Evolutionary conservation across 2,888 invertebrate genomes (phyloP).

Genomic region (Noctua janthe): DNA sequence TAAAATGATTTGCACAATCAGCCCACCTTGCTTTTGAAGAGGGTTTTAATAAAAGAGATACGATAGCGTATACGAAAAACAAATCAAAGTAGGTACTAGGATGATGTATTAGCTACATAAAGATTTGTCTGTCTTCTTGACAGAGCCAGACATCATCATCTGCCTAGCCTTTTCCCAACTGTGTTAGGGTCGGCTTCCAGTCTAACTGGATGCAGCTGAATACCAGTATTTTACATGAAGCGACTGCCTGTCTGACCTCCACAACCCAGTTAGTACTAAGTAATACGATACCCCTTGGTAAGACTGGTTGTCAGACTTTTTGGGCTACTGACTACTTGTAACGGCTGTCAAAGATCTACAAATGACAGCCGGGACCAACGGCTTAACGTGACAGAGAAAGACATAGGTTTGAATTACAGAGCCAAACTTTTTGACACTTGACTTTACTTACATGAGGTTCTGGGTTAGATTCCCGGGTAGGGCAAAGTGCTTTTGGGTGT

Average conservation of each 20-base stretch:
- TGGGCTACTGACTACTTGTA: too few species aligned
- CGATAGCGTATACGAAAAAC: not conserved
- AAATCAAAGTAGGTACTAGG: not conserved
- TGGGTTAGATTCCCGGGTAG: not conserved
- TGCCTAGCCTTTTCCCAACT: too few species aligned
- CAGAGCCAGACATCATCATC: too few species aligned
- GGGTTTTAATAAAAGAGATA: slow-evolving; percentile 16
- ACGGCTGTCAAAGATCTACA: too few species aligned
- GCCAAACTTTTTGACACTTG: not conserved
- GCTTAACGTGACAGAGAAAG: not conserved
- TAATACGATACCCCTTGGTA: too few species aligned
- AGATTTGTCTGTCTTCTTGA: not conserved
- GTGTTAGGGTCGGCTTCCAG: too few species aligned
- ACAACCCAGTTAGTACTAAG: too few species aligned
- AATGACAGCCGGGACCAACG: too few species aligned
- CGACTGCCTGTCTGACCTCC: too few species aligned
- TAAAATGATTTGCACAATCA: slow-evolving; percentile 47
- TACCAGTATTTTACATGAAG: too few species aligned
- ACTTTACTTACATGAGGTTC: not conserved
- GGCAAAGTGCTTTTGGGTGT: not conserved
- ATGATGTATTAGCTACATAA: not conserved
- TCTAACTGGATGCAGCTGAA: too few species aligned
- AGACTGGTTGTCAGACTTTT: too few species aligned
- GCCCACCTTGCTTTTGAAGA: slow-evolving; percentile 20
- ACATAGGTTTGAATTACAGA: not conserved